Conservation (phyloP, 2,113 vertebrate genomes). For the Neopipo cinnamomea region DNA sequence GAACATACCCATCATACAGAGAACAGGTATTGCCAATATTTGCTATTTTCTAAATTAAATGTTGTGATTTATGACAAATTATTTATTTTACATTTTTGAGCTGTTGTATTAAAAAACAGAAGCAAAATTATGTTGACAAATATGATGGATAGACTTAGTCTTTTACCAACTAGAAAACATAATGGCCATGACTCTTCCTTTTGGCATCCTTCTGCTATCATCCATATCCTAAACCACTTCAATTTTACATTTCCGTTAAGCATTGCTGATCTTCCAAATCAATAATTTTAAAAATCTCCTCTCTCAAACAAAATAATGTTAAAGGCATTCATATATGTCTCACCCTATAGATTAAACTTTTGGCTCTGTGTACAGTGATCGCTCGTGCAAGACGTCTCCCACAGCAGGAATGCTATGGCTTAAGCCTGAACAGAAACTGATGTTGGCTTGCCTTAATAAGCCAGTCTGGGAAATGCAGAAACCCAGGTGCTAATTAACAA, state of each 20-base stretch:
- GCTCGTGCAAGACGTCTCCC: neutral
- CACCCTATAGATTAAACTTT: neutral
- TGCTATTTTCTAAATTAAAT: neutral
- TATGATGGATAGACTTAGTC: neutral
- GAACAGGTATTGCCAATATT: neutral
- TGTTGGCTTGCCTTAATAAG: neutral
- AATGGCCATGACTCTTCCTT: neutral
- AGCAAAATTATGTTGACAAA: neutral
- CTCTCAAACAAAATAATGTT: neutral
- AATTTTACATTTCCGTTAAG: neutral
- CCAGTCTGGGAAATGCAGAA: neutral
- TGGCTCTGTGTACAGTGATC: neutral
- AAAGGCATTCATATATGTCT: neutral
- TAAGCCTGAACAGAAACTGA: neutral
- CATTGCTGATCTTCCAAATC: neutral
- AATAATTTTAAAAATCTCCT: neutral
- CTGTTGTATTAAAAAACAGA: neutral
- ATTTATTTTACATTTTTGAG: neutral
- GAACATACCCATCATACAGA: rapidly evolving
- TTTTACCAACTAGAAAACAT: neutral
- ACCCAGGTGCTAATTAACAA: neutral
- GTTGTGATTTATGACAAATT: neutral
- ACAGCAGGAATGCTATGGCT: neutral
- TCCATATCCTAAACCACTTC: neutral
- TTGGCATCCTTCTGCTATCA: neutral